Evolutionary conservation across 1,140 invertebrate genomes (phyloP), one percentile per base, ranked within the genome.

Genomic region (Magallana angulata): DNA sequence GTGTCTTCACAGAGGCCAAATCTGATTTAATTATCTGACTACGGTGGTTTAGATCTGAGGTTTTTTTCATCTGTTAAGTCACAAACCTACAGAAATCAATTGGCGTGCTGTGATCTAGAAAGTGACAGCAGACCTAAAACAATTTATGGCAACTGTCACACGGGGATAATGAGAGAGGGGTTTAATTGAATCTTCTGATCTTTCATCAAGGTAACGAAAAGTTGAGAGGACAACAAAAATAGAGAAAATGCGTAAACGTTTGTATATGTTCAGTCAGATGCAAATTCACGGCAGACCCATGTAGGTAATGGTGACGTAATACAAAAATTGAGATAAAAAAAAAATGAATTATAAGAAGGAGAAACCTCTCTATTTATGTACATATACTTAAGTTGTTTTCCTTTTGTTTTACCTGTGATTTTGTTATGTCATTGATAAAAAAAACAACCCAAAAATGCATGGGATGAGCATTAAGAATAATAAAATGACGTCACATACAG

Each of bases 11-110:
- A 76, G 68, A 48, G 68, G 68, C 68, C 12, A 30, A 24, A 76
- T 30, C 68, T 76, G 68, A 30, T 76, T 76, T 76, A 76, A 76
- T 76, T 76, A 76, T 30, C 36, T 30, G 36, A 24, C 24, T 76
- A 76, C 68, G 24, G 18, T 24, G 68, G 68, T 76, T 76, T 76
- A n/a, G 16, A n/a, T 16, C 60, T 64, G 11, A 76, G 36, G 36
- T 7, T 18, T 76, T 24, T 30, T 30, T 76, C 36, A 4, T 48
- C 36, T 76, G 68, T 30, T 76, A 76, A 30, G 68, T 30, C 24
- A 76, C 36, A 76, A 24, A 76, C 68, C 24, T 12, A 76, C 68
- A 76, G 24, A 76, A 76, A 76, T 76, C 68, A 76, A 18, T 76
- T 76, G 68, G 24, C 68, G 36, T 11, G 68, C 68, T 76, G 24